phyloP scores from a whole-genome alignment of 1,140 invertebrate species.

The Lordiphosa collinella region DNA sequence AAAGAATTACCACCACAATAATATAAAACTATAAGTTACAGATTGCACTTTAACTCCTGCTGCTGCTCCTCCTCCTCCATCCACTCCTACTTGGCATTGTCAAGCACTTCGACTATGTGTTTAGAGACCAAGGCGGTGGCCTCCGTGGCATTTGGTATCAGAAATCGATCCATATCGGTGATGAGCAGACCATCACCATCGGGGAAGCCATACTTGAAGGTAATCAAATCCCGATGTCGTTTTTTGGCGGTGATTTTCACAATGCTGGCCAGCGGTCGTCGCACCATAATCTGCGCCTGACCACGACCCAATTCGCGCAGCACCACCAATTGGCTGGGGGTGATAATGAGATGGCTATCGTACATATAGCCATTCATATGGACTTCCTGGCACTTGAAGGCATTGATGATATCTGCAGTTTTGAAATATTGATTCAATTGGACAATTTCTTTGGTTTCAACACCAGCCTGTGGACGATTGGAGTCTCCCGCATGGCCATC shows the following conservation, averaged over 20 bases:
- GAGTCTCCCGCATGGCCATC: slow-evolving; percentile 27
- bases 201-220: slow-evolving; percentile 86
- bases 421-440: slow-evolving; percentile 88
- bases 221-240: slow-evolving; percentile 95
- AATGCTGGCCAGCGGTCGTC: slow-evolving; percentile 91
- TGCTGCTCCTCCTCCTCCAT: slow-evolving; percentile 5
- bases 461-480: slow-evolving; percentile 38
- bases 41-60: slow-evolving; percentile 11
- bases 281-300: slow-evolving; percentile 90
- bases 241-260: slow-evolving; percentile 98
- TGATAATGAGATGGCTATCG: slow-evolving; percentile 93
- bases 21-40: slow-evolving; percentile 41
- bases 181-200: slow-evolving; percentile 74
- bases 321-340: slow-evolving; percentile 92
- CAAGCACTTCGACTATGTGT: slow-evolving; percentile 81
- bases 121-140: slow-evolving; percentile 85
- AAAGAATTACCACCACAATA: slow-evolving; percentile 55
- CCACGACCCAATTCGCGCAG: slow-evolving; percentile 89
- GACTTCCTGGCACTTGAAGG: slow-evolving; percentile 95
- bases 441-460: slow-evolving; percentile 85
- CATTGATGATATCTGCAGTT: slow-evolving; percentile 90
- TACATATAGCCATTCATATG: slow-evolving; percentile 92
- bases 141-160: slow-evolving; percentile 94
- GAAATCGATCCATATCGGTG: slow-evolving; percentile 93
- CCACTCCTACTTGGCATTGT: slow-evolving; percentile 45